Conservation (phyloP, 2,888 invertebrate species). For the Ptycholaimellus sp. region DNA sequence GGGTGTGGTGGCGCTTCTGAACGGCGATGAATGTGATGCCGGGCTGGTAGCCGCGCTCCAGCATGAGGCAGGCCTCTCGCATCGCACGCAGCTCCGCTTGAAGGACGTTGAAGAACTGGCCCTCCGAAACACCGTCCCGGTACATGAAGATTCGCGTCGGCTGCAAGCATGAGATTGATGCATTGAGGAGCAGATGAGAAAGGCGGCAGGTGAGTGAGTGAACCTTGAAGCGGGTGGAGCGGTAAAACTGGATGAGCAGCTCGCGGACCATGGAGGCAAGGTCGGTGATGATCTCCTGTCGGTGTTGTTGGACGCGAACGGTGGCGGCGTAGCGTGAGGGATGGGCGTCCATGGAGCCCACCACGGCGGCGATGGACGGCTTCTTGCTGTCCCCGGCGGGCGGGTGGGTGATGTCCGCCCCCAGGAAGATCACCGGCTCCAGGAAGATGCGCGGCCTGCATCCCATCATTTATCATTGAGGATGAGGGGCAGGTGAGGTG, state of each 20-base stretch:
- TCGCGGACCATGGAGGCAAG: slow-evolving; percentile 93
- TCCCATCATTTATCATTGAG: not conserved
- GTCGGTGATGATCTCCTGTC: slow-evolving; percentile 91
- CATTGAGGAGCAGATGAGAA: no score
- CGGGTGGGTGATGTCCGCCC: slow-evolving; percentile 97
- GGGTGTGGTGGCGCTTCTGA: slow-evolving; percentile 94
- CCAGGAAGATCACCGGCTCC: slow-evolving; percentile 96
- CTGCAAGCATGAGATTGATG: slow-evolving; percentile 93
- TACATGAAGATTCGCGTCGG: slow-evolving; percentile 96
- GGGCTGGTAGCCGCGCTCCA: slow-evolving; percentile 80
- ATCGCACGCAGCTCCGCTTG: slow-evolving; percentile 92
- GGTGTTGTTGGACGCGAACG: slow-evolving; percentile 56
- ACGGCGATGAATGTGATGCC: slow-evolving; percentile 94
- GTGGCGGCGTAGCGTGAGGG: slow-evolving; percentile 95
- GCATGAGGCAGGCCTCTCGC: slow-evolving; percentile 85
- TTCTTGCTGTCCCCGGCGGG: slow-evolving; percentile 98
- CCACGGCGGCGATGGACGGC: slow-evolving; percentile 47
- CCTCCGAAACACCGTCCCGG: slow-evolving; percentile 96
- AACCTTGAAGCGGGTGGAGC: no score
- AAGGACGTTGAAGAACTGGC: slow-evolving; percentile 83
- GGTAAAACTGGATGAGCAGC: slow-evolving; percentile 93
- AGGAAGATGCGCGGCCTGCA: slow-evolving; percentile 62
- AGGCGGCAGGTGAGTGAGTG: no score
- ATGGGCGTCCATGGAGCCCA: slow-evolving; percentile 99
- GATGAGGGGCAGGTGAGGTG: no score